Base-by-base conservation (phyloP, 2,113 vertebrate genomes). In the Erpornis zantholeuca region DNA sequence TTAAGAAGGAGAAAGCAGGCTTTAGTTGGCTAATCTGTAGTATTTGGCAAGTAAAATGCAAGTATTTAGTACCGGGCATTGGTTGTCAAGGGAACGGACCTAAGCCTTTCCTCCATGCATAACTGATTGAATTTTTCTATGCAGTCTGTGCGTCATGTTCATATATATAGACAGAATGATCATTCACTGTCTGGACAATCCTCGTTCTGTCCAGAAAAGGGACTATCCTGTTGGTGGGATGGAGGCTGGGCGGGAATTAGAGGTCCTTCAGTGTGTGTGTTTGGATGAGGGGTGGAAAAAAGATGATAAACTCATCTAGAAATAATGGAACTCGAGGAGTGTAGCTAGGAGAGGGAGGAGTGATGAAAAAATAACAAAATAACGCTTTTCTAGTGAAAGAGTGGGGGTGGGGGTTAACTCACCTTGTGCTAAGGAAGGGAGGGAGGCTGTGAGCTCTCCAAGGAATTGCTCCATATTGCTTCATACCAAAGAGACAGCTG, bases 71-170 rank as follows among this genome's bases (percentile, higher is more conserved):
- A 97, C 97, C 6, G 96, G 96, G 98, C 98, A 95, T 96, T 42
- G 88, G 98, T 99, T 98, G 98, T 98, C 98, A 97, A 98, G 98
- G 98, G 96, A 98, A 99, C 98, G 7, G 97, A 88, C 96, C 97
- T 96, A 90, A 96, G 97, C 94, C 97, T 68, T 96, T 97, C 96
- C 97, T 96, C 97, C 24, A 65, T 95, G 98, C 97, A 95, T 94
- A 82, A 86, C 77, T 97, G 98, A 98, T 97, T 96, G 96, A 93
- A 97, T 98, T 98, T 96, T 97, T 97, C 97, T 98, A 95, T 97
- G 97, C 91, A 93, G 96, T 95, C 96, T 71, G 86, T 98, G 96
- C 95, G 96, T 97, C 91, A 95, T 96, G 94, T 97, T 97, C 93
- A 49, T 91, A 95, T 92, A 95, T 93, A 90, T 65, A 89, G 97